Percentiles rank a stretch among this genome's conserved stretches.
Conservation (phyloP, 2,888 invertebrate species). For the Pinctada fucata region DNA sequence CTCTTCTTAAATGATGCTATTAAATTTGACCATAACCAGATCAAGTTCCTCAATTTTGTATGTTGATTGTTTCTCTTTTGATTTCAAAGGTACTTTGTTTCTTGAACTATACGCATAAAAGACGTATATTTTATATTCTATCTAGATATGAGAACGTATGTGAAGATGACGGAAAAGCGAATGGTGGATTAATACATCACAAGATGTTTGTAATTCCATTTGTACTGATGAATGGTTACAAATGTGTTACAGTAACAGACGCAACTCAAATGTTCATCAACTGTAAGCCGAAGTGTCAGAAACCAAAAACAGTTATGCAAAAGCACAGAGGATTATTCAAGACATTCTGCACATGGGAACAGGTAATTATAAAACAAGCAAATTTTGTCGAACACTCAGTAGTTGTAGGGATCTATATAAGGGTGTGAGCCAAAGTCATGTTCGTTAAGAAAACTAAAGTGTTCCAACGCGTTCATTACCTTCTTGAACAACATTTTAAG, state of each 20-base stretch:
- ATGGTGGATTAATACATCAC: slow-evolving; percentile 28
- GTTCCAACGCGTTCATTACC: no score
- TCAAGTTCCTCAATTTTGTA: no score
- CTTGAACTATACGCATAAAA: no score
- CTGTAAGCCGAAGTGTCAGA: slow-evolving; percentile 49
- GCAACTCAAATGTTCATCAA: slow-evolving; percentile 41
- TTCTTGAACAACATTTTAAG: no score
- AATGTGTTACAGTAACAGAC: slow-evolving; percentile 53
- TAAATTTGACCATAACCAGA: no score
- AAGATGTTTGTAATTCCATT: slow-evolving; percentile 41
- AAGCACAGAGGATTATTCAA: slow-evolving; percentile 45
- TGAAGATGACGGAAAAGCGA: slow-evolving; percentile 15
- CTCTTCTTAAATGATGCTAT: no score
- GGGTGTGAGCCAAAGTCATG: no score
- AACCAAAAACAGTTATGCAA: slow-evolving; percentile 47
- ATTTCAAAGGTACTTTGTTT: no score
- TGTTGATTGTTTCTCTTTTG: no score
- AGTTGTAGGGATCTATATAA: no score
- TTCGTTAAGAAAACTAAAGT: no score
- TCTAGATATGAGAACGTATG: slow-evolving; percentile 2
- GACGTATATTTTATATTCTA: no score
- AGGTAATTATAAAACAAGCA: slow-evolving; percentile 39
- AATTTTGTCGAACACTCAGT: neutral
- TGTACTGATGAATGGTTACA: slow-evolving; percentile 59
- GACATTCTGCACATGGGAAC: slow-evolving; percentile 60